Percentiles rank a stretch among this genome's conserved stretches.
phyloP scores from a whole-genome alignment of 2,888 invertebrate genomes.

The Galerucella nymphaeae region DNA sequence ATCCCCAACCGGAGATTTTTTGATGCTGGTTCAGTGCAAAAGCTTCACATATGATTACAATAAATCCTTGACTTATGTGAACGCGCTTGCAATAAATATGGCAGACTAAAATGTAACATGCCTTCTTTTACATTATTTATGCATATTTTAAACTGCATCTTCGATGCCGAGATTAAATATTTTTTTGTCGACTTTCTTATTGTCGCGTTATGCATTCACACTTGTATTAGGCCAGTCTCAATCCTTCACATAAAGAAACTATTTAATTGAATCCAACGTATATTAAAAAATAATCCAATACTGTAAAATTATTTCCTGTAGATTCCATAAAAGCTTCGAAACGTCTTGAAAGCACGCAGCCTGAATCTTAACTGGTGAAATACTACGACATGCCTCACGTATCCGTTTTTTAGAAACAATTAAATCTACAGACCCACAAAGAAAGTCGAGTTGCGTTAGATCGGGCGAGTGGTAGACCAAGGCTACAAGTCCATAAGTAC shows the following conservation, averaged over 20 bases:
- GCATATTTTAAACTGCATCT: constrained; percentile 54
- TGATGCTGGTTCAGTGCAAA: constrained; percentile 41
- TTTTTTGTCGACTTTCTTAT: constrained; percentile 41
- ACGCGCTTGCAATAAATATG: constrained; percentile 57
- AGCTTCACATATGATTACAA: constrained; percentile 56
- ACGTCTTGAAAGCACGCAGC: too few relatives aligned
- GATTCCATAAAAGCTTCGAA: too few relatives aligned
- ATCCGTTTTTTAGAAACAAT: too few relatives aligned
- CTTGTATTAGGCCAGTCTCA: constrained; percentile 3
- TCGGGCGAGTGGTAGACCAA: too few relatives aligned
- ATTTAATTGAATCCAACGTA: background rate
- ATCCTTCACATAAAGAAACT: background rate
- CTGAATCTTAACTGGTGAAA: too few relatives aligned
- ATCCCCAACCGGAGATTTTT: constrained; percentile 1
- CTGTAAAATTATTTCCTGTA: too few relatives aligned
- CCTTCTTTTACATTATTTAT: constrained; percentile 56
- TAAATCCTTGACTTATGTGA: constrained; percentile 58
- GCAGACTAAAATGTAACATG: constrained; percentile 58
- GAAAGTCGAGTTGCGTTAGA: too few relatives aligned
- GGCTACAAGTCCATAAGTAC: too few relatives aligned
- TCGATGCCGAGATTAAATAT: constrained; percentile 42
- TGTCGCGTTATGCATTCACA: constrained; percentile 34
- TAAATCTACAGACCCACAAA: too few relatives aligned
- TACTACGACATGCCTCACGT: too few relatives aligned
- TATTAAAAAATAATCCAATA: too few relatives aligned